A percentile compares a stretch with the other conserved stretches of the same genome.
phyloP scores from a whole-genome alignment of 2,888 invertebrate species.

The Pyrocoelia pectoralis region DNA sequence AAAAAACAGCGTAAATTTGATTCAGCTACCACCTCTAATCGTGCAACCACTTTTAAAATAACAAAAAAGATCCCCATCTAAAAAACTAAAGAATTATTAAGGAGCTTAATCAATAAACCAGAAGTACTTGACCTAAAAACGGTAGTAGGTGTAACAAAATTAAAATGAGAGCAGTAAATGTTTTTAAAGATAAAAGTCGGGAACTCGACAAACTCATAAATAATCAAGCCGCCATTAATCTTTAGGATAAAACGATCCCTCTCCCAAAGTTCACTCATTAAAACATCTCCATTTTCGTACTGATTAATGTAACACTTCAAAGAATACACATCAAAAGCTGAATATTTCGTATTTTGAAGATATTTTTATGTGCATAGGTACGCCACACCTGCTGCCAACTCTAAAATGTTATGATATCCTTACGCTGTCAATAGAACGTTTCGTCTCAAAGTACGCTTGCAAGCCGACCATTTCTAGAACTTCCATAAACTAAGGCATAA shows the following conservation, averaged over 20 bases:
- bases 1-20: not conserved
- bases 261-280: not conserved
- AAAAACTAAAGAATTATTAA: constrained; percentile 1
- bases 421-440: not conserved
- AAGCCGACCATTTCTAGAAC: too few relatives aligned
- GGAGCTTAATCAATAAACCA: constrained; percentile 13
- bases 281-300: too few relatives aligned
- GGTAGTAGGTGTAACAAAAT: constrained; percentile 7
- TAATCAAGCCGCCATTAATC: constrained; percentile 9
- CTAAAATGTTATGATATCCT: not conserved
- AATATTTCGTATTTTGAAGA: not conserved
- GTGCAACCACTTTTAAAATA: not conserved
- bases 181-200: not conserved
- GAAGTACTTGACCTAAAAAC: constrained; percentile 12
- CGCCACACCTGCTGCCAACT: not conserved
- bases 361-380: not conserved
- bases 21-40: not conserved
- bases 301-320: too few relatives aligned
- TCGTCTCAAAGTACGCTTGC: not conserved
- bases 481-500: not conserved
- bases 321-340: not conserved
- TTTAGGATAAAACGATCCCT: not conserved
- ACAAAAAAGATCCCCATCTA: not conserved
- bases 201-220: not conserved
- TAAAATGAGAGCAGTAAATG: not conserved